Conservation (phyloP, 2,888 invertebrate species). For the Cyclophora albipunctata region DNA sequence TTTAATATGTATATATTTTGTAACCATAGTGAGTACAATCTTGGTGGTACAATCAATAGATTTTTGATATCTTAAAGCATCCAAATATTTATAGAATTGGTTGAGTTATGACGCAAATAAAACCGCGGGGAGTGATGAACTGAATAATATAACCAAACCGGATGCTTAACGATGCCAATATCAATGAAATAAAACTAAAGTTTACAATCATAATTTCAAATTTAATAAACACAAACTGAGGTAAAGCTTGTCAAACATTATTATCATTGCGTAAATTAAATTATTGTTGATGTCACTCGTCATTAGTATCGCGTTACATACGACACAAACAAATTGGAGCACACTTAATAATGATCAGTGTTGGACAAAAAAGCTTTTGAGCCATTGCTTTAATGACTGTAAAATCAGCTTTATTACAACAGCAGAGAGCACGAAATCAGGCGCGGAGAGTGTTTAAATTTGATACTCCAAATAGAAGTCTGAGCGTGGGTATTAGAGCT, state of each 20-base stretch:
- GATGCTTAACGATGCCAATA: no score
- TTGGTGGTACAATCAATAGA: no score
- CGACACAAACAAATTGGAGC: constrained; percentile 72
- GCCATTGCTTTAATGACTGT: constrained; percentile 6
- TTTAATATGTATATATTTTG: no score
- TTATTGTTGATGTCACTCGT: constrained; percentile 62
- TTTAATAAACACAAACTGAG: no score
- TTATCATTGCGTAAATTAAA: constrained; percentile 33
- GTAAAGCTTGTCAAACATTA: constrained; percentile 10
- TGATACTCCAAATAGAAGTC: constrained; percentile 66
- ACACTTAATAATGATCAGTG: constrained; percentile 67
- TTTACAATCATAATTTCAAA: no score
- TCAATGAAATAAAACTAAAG: no score
- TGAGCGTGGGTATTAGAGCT: constrained; percentile 62
- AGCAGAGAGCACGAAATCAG: constrained; percentile 23
- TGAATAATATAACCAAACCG: no score
- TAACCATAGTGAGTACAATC: no score
- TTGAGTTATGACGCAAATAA: no score
- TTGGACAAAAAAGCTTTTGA: constrained; percentile 37
- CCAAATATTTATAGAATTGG: no score
- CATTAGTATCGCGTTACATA: constrained; percentile 69
- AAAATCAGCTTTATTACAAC: constrained; percentile 21
- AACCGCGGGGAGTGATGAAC: no score
- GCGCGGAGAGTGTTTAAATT: constrained; percentile 44
- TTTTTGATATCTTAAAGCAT: no score